Percentiles rank a stretch among this genome's conserved stretches.
Conservation (phyloP, 2,888 invertebrate genomes). For the Phasia obesa region DNA sequence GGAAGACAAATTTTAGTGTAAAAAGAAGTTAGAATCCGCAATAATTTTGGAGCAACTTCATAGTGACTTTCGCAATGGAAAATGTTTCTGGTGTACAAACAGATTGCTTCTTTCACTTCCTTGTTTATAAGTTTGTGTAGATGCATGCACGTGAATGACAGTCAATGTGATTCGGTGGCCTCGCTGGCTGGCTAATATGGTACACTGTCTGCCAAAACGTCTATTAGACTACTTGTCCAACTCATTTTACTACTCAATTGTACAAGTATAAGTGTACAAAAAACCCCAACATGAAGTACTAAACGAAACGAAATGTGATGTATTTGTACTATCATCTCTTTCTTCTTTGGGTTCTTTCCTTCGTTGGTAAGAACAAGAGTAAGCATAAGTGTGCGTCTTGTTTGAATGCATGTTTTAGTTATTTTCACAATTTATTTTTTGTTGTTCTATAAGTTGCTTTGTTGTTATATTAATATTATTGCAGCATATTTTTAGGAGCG, state of each 20-base stretch:
- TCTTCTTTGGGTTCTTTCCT: constrained; percentile 16
- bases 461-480: constrained; percentile 37
- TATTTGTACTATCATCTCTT: constrained; percentile 26
- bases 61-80: too few species aligned
- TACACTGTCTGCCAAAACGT: constrained; percentile 61
- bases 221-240: constrained; percentile 55
- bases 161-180: constrained; percentile 49
- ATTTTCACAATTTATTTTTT: constrained; percentile 14
- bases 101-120: constrained; percentile 15
- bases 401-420: constrained; percentile 44
- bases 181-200: constrained; percentile 31
- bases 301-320: constrained; percentile 30
- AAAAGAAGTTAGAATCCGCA: too few species aligned
- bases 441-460: background rate
- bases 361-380: constrained; percentile 18
- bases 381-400: constrained; percentile 18
- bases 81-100: background rate
- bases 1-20: too few species aligned
- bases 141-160: constrained; percentile 29
- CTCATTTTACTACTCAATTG: constrained; percentile 15
- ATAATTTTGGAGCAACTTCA: too few species aligned
- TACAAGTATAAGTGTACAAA: constrained; percentile 1
- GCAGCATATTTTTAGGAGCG: constrained; percentile 71
- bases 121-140: constrained; percentile 13
- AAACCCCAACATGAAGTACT: constrained; percentile 21